Evolutionary conservation across 2,888 invertebrate genomes (phyloP).

Genomic region (Spicauda simplicius): DNA sequence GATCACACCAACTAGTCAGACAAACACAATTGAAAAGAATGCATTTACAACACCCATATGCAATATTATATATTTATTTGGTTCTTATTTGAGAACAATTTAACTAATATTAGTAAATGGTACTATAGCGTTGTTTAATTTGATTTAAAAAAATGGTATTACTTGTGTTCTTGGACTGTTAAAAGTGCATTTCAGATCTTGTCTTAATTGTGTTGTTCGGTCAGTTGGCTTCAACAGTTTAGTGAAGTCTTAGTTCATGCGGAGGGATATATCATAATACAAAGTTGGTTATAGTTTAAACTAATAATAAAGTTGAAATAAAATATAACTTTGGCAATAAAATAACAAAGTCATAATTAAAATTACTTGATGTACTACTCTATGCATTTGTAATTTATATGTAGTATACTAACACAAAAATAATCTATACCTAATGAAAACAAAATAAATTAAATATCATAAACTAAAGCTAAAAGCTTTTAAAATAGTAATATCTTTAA

Average conservation of each 20-base stretch:
- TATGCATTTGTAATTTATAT: slow-evolving; percentile 28
- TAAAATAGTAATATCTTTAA: slow-evolving; percentile 77
- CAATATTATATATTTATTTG: too few relatives aligned
- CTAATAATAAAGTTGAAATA: slow-evolving; percentile 41
- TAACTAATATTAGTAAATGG: too few relatives aligned
- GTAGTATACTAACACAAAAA: slow-evolving; percentile 37
- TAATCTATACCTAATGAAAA: slow-evolving; percentile 45
- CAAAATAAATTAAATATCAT: slow-evolving; percentile 71
- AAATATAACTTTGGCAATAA: slow-evolving; percentile 56
- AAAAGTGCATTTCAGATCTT: neutral
- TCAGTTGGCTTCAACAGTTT: neutral
- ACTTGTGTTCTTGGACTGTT: neutral
- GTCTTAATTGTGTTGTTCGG: neutral
- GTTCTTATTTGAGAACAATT: too few relatives aligned
- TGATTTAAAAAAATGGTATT: too few relatives aligned
- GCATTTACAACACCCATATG: too few relatives aligned
- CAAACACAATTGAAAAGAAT: too few relatives aligned
- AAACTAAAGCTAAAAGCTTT: slow-evolving; percentile 59
- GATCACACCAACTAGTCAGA: too few relatives aligned
- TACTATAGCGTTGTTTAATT: too few relatives aligned
- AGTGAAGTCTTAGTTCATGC: neutral
- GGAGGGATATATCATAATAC: slow-evolving; percentile 14
- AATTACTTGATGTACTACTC: slow-evolving; percentile 16
- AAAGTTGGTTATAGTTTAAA: slow-evolving; percentile 16
- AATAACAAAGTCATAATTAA: slow-evolving; percentile 45